A percentile compares a stretch with the other conserved stretches of the same genome.
These are phyloP conservation scores for Candoia aspera DNA, from an alignment of 2,113 vertebrate species.

Conservation along the genomic window DNA sequence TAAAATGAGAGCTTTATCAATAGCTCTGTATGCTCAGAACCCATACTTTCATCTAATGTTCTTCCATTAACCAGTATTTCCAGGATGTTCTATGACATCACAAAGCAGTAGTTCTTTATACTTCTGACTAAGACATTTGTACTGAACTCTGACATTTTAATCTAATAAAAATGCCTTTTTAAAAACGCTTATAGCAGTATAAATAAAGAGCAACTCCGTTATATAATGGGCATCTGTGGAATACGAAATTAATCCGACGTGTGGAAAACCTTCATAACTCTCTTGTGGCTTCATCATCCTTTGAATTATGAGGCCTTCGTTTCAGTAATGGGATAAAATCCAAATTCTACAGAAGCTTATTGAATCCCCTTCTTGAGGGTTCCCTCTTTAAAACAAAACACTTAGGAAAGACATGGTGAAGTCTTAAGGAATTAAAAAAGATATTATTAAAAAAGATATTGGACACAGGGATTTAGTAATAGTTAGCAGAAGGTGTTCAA, in stretches of 20 bases:
- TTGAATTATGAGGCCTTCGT: constrained; percentile 75
- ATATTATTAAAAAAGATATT: constrained; percentile 63
- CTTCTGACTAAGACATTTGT: constrained; percentile 69
- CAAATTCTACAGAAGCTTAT: constrained; percentile 74
- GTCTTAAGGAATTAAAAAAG: constrained; percentile 65
- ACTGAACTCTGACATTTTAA: constrained; percentile 70
- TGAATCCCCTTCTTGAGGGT: constrained; percentile 68
- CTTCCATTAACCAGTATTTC: constrained; percentile 53
- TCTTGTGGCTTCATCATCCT: constrained; percentile 74
- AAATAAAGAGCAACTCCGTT: constrained; percentile 70
- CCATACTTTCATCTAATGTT: constrained; percentile 15
- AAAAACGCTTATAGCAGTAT: constrained; percentile 59
- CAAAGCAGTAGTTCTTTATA: constrained; percentile 71
- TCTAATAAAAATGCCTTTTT: constrained; percentile 68
- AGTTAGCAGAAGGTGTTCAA: constrained; percentile 62
- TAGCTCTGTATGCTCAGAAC: constrained; percentile 15
- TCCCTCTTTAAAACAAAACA: constrained; percentile 74
- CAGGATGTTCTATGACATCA: constrained; percentile 64
- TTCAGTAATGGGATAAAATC: constrained; percentile 66
- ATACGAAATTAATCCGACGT: constrained; percentile 74
- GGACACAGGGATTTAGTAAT: constrained; percentile 60
- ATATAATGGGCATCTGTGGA: constrained; percentile 74
- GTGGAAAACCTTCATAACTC: constrained; percentile 73
- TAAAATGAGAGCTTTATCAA: not conserved
- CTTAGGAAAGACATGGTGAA: constrained; percentile 69